phyloP scores from a whole-genome alignment of 2,113 vertebrate genomes.

The Rafetus swinhoei region DNA sequence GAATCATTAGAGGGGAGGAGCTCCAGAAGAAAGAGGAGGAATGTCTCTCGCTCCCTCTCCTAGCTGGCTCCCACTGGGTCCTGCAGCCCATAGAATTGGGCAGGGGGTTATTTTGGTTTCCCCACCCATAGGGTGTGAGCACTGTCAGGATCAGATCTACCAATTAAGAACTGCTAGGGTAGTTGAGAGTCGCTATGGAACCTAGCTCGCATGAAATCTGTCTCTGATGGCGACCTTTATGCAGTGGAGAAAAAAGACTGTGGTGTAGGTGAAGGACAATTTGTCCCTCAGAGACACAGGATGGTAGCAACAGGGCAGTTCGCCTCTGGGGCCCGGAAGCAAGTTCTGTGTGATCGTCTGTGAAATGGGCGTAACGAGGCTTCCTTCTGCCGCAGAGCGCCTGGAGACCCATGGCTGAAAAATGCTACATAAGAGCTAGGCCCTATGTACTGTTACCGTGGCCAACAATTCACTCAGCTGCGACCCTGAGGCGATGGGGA shows the following conservation, averaged over 20 bases:
- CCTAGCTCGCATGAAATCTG: neutral
- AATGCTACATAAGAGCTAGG: neutral
- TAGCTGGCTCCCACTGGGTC: neutral
- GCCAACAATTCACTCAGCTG: neutral
- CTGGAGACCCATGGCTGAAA: neutral
- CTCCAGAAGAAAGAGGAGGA: neutral
- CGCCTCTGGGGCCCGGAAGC: neutral
- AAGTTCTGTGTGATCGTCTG: neutral
- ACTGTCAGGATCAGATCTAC: neutral
- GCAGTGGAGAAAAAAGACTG: neutral
- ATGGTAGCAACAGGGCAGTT: neutral
- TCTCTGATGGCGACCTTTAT: neutral
- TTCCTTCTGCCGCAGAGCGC: neutral
- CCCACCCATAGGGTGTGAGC: too few relatives aligned
- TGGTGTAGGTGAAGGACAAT: neutral
- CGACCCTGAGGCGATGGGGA: neutral
- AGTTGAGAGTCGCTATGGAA: neutral
- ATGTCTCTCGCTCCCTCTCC: neutral
- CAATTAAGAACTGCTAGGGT: neutral
- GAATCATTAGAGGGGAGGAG: neutral
- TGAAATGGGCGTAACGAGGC: neutral
- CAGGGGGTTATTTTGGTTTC: neutral
- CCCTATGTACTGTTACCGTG: rapidly evolving
- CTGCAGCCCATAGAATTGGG: neutral
- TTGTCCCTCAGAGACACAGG: neutral